Percentiles rank a stretch among this genome's conserved stretches.
Conservation (phyloP, 2,888 invertebrate genomes). For the Latheticus oryzae region DNA sequence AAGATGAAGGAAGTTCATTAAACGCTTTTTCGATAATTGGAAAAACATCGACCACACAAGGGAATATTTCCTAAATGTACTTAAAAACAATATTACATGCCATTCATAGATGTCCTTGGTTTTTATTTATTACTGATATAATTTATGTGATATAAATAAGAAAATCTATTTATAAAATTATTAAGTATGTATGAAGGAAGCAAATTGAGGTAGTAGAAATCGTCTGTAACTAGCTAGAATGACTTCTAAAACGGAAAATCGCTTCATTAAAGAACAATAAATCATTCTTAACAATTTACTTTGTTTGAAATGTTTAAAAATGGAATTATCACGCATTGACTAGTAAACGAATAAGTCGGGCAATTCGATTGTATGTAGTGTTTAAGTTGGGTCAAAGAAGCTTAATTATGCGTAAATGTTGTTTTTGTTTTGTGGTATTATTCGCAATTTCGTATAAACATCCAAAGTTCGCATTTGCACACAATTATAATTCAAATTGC, state of each 20-base stretch:
- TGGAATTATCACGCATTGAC: slow-evolving; percentile 14
- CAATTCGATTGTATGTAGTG: slow-evolving; percentile 33
- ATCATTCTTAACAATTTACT: too few species aligned
- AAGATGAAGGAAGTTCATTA: slow-evolving; percentile 17
- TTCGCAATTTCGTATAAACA: slow-evolving; percentile 53
- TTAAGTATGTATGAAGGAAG: too few species aligned
- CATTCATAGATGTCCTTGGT: too few species aligned
- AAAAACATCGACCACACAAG: slow-evolving; percentile 7
- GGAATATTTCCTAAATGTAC: too few species aligned
- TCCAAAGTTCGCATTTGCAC: slow-evolving; percentile 55
- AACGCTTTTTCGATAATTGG: slow-evolving; percentile 2
- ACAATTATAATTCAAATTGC: slow-evolving; percentile 58
- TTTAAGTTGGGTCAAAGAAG: slow-evolving; percentile 34
- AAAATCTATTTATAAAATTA: too few species aligned
- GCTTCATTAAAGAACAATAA: too few species aligned
- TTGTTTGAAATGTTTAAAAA: slow-evolving; percentile 30
- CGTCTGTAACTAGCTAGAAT: too few species aligned
- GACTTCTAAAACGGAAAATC: too few species aligned
- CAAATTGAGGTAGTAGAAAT: too few species aligned
- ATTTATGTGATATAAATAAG: too few species aligned
- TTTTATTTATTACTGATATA: too few species aligned
- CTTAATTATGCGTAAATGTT: slow-evolving; percentile 40
- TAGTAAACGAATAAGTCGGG: slow-evolving; percentile 12
- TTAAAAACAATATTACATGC: too few species aligned
- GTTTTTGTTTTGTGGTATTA: slow-evolving; percentile 46